A percentile compares a stretch with the other conserved stretches of the same genome.
phyloP scores from a whole-genome alignment of 2,888 invertebrate genomes.

The Drosophila nigricruria region DNA sequence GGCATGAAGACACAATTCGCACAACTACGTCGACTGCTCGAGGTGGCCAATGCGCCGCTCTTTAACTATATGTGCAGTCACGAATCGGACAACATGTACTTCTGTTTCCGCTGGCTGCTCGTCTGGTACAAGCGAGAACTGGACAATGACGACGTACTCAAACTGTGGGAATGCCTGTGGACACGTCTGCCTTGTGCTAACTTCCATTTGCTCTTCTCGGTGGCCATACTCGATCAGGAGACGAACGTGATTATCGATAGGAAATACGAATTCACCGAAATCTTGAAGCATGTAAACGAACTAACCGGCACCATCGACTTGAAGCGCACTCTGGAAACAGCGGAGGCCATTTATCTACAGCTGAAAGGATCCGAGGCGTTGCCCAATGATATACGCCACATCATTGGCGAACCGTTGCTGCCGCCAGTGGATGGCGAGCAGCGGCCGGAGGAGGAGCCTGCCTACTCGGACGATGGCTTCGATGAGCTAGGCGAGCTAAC shows the following conservation, averaged over 20 bases:
- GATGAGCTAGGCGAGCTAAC: constrained; percentile 80
- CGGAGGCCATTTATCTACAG: constrained; percentile 97
- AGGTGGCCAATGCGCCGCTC: constrained; percentile 93
- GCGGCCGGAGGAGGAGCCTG: constrained; percentile 67
- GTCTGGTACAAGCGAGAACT: constrained; percentile 98
- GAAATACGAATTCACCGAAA: constrained; percentile 97
- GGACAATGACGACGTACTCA: constrained; percentile 93
- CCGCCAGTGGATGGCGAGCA: constrained; percentile 46
- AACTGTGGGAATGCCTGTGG: constrained; percentile 98
- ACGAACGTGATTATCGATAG: constrained; percentile 95
- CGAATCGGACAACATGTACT: constrained; percentile 96
- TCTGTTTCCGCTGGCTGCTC: constrained; percentile 99
- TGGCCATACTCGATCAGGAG: constrained; percentile 96
- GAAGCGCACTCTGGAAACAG: constrained; percentile 92
- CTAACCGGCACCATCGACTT: constrained; percentile 94
- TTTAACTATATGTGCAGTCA: constrained; percentile 91
- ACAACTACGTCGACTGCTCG: constrained; percentile 92
- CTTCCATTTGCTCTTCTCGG: constrained; percentile 96
- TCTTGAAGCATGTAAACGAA: constrained; percentile 98
- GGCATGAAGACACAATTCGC: constrained; percentile 97
- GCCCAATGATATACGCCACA: constrained; percentile 89
- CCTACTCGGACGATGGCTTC: constrained; percentile 84
- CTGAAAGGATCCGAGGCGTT: constrained; percentile 90
- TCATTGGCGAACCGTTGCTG: constrained; percentile 88
- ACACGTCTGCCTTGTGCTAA: constrained; percentile 97